Evolutionary conservation across 2,888 invertebrate genomes (phyloP).

Genomic region (Dioctria rufipes): DNA sequence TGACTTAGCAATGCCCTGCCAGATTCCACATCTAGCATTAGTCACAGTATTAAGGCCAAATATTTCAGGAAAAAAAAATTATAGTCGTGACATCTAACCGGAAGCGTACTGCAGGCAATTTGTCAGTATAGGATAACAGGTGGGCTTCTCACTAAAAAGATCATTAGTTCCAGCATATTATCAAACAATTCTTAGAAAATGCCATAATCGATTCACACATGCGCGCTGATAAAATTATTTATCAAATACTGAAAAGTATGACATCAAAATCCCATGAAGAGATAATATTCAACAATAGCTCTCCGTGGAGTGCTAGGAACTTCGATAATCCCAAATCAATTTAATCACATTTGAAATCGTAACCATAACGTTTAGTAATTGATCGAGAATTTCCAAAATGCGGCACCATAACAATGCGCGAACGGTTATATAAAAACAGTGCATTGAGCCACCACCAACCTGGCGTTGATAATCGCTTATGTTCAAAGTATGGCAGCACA

Average conservation of each 20-base stretch:
- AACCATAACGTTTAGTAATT: conserved; percentile 41
- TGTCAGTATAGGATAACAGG: conserved; percentile 17
- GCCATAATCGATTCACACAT: background rate
- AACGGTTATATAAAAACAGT: conserved; percentile 18
- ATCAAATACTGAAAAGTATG: conserved; percentile 26
- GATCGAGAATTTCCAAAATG: conserved; percentile 6
- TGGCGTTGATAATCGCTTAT: conserved; percentile 59
- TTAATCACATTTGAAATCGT: conserved; percentile 43
- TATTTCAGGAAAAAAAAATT: too few relatives aligned
- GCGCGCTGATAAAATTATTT: background rate
- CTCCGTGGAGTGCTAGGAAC: background rate
- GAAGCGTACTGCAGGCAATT: background rate
- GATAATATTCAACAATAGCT: background rate
- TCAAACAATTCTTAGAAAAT: background rate
- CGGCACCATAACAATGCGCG: background rate
- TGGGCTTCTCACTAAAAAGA: background rate
- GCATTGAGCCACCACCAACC: conserved; percentile 56
- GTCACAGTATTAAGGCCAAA: too few relatives aligned
- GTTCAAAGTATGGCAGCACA: conserved; percentile 26
- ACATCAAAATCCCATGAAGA: conserved; percentile 30
- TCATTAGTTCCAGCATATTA: conserved; percentile 5
- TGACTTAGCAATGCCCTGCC: too few relatives aligned
- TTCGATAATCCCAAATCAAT: conserved; percentile 38
- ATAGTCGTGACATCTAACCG: too few relatives aligned
- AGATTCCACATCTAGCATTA: too few relatives aligned